A percentile compares a stretch with the other conserved stretches of the same genome.
phyloP scores from a whole-genome alignment of 2,888 invertebrate genomes.

The Eupithecia pulchellata region DNA sequence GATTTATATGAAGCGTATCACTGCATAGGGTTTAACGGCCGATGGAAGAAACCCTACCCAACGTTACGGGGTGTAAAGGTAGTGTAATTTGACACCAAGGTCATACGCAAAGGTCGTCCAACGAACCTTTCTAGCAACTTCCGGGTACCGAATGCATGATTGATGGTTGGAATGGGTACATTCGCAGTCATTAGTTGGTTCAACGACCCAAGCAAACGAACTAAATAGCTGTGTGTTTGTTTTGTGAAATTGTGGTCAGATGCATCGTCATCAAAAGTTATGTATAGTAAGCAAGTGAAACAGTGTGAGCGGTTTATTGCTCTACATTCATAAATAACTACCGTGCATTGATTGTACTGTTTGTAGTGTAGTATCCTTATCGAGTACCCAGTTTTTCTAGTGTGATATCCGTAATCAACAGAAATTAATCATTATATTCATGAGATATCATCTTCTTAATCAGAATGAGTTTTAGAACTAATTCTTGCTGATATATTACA shows the following conservation, averaged over 20 bases:
- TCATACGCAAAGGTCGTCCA: conserved; percentile 68
- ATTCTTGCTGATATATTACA: conserved; percentile 6
- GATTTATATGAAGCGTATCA: not conserved
- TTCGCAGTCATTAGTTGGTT: conserved; percentile 56
- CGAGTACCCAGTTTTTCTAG: conserved; percentile 33
- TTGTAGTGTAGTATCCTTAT: conserved; percentile 5
- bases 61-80: conserved; percentile 29
- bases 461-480: conserved; percentile 6
- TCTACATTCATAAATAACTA: conserved; percentile 4
- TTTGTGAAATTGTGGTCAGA: conserved; percentile 25
- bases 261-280: conserved; percentile 24
- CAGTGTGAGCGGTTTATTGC: conserved; percentile 6
- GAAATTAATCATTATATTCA: conserved; percentile 36
- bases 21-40: conserved; percentile 29
- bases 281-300: not conserved
- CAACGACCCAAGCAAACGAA: conserved; percentile 56
- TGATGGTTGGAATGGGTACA: conserved; percentile 57
- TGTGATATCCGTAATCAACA: conserved; percentile 38
- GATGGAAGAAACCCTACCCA: conserved; percentile 41
- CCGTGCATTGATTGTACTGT: not conserved
- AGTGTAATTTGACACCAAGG: conserved; percentile 64
- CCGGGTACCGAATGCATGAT: conserved; percentile 69
- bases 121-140: conserved; percentile 66
- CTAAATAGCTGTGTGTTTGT: conserved; percentile 23
- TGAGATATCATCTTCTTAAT: conserved; percentile 28